phyloP scores from a whole-genome alignment of 2,888 invertebrate species.

The Acronicta aceris region DNA sequence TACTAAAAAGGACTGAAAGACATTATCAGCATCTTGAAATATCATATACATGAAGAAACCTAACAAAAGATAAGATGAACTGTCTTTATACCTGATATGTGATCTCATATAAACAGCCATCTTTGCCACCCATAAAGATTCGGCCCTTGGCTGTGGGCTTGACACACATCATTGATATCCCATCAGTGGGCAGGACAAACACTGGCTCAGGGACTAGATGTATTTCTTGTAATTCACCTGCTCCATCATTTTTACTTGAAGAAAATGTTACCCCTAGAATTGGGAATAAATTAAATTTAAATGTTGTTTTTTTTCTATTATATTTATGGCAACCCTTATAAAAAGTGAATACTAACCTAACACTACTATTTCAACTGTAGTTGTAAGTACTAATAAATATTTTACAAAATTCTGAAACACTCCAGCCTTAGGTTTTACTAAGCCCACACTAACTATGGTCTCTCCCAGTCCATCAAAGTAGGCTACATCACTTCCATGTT shows the following conservation, averaged over 20 bases:
- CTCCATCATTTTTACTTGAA: constrained; percentile 82
- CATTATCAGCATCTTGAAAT: too few species aligned
- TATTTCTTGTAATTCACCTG: constrained; percentile 92
- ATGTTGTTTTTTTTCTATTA: too few species aligned
- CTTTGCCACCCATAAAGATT: constrained; percentile 98
- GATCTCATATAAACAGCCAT: constrained; percentile 98
- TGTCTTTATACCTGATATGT: constrained; percentile 92
- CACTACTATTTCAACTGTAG: constrained; percentile 97
- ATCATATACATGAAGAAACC: too few species aligned
- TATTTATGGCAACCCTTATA: too few species aligned
- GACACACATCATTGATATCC: constrained; percentile 94
- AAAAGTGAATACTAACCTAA: constrained; percentile 90
- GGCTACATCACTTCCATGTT: constrained; percentile 97
- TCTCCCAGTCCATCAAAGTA: constrained; percentile 98
- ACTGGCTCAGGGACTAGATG: constrained; percentile 98
- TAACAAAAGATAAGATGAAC: too few species aligned
- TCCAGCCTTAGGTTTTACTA: constrained; percentile 95
- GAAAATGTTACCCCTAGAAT: constrained; percentile 88
- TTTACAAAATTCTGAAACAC: constrained; percentile 97
- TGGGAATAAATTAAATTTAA: constrained; percentile 5
- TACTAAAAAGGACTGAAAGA: too few species aligned
- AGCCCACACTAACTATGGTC: constrained; percentile 97
- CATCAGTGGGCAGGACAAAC: constrained; percentile 97
- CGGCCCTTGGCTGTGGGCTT: constrained; percentile 95
- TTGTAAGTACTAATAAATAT: constrained; percentile 96